These are phyloP conservation scores for Xenopus petersii DNA, from an alignment of 2,797 vertebrate species.

Conservation along the genomic window DNA sequence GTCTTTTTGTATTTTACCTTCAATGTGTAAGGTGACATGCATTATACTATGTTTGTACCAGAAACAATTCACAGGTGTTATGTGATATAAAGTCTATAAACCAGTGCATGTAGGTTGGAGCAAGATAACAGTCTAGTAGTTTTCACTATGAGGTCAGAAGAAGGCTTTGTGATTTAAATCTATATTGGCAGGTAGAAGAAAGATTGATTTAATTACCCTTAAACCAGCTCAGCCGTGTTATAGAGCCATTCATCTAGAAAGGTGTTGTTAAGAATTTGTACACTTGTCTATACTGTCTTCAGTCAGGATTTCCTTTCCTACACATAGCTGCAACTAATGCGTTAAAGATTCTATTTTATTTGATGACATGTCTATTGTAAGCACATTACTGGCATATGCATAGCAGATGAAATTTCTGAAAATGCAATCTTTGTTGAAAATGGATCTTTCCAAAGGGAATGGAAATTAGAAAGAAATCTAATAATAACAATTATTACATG, in stretches of 20 bases:
- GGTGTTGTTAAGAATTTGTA: not conserved
- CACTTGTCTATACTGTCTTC: too few species aligned
- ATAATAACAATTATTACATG: too few species aligned
- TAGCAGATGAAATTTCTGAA: too few species aligned
- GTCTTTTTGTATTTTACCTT: not conserved
- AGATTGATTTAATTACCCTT: slow-evolving; percentile 5
- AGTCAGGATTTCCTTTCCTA: too few species aligned
- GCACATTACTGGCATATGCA: too few species aligned
- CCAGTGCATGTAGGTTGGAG: not conserved
- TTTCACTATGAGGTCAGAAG: not conserved
- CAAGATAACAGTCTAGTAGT: not conserved
- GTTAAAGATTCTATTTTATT: too few species aligned
- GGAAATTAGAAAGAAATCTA: too few species aligned
- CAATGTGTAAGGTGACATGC: not conserved
- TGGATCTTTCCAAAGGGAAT: too few species aligned
- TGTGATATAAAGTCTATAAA: slow-evolving; percentile 14
- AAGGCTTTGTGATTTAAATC: slow-evolving; percentile 9
- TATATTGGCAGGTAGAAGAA: slow-evolving; percentile 8
- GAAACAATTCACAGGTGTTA: slow-evolving; percentile 12
- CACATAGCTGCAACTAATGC: too few species aligned
- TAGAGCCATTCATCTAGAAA: not conserved
- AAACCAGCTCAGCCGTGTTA: not conserved
- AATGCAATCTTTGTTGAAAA: too few species aligned
- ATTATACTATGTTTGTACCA: not conserved
- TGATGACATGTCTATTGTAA: too few species aligned